A percentile compares a stretch with the other conserved stretches of the same genome.
Evolutionary conservation across 2,797 vertebrate genomes (phyloP).

Genomic region (Halcyon badia): DNA sequence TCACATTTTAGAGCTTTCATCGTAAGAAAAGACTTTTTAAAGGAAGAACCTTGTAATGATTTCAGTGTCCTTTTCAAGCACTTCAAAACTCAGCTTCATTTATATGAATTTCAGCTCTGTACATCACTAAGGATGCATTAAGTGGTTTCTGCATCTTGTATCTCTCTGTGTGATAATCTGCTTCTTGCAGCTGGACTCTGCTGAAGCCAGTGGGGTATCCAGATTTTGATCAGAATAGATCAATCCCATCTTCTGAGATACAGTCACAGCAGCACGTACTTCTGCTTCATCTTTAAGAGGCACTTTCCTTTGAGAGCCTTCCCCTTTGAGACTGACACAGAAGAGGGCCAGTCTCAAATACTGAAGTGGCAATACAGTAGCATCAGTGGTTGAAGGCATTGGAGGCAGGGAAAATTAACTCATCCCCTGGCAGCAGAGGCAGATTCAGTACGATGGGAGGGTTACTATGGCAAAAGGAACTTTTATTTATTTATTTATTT

Average conservation of each 20-base stretch:
- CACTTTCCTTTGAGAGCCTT: constrained; percentile 43
- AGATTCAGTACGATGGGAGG: not conserved
- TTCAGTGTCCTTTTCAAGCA: constrained; percentile 45
- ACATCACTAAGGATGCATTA: not conserved
- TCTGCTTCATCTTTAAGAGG: constrained; percentile 44
- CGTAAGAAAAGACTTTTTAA: not conserved
- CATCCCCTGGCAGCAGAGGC: not conserved
- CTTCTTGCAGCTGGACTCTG: constrained; percentile 43
- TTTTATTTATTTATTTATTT: not conserved
- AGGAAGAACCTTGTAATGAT: constrained; percentile 11
- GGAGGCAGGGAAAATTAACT: constrained; percentile 3
- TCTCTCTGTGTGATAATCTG: not conserved
- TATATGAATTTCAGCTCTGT: not conserved
- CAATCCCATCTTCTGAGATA: constrained; percentile 1
- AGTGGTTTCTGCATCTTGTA: constrained; percentile 6
- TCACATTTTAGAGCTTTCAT: not conserved
- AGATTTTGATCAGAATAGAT: not conserved
- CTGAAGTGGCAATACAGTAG: not conserved
- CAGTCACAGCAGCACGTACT: not conserved
- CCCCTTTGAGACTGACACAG: not conserved
- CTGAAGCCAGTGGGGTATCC: not conserved
- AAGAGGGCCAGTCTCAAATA: constrained; percentile 7
- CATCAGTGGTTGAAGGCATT: constrained; percentile 11
- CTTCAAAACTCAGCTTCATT: not conserved
- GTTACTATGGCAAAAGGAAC: not conserved